phyloP scores from a whole-genome alignment of 2,888 invertebrate genomes.

The Lacanobia wlatinum region DNA sequence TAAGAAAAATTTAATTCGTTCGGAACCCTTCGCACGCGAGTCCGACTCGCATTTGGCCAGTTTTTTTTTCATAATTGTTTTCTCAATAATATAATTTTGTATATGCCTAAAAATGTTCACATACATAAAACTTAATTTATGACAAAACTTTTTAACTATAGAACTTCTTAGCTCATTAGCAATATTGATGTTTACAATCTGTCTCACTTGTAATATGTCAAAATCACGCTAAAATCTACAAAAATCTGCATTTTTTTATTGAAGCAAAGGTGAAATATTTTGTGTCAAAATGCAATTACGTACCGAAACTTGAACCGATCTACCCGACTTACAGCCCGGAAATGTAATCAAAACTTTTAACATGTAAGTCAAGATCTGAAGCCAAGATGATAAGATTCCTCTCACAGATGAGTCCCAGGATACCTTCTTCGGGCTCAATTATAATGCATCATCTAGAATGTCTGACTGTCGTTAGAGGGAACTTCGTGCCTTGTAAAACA shows the following conservation, averaged over 20 bases:
- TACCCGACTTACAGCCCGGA: not conserved
- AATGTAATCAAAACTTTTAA: not conserved
- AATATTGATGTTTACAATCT: not conserved
- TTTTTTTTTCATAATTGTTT: too few relatives aligned
- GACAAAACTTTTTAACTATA: too few relatives aligned
- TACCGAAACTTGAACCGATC: not conserved
- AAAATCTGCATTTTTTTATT: conserved; percentile 2
- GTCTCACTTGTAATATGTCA: conserved; percentile 2
- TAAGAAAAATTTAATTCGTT: too few relatives aligned
- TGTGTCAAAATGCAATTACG: conserved; percentile 7
- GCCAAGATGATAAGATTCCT: conserved; percentile 49
- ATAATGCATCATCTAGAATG: conserved; percentile 33
- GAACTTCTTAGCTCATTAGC: not conserved
- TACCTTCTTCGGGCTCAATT: conserved; percentile 25
- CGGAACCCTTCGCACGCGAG: too few relatives aligned
- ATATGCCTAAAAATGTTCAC: too few relatives aligned
- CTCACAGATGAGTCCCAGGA: conserved; percentile 48
- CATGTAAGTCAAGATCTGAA: not conserved
- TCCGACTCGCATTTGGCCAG: too few relatives aligned
- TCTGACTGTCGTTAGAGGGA: conserved; percentile 33
- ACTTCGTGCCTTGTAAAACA: conserved; percentile 14
- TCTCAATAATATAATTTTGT: too few relatives aligned
- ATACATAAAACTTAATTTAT: too few relatives aligned
- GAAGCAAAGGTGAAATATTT: not conserved
- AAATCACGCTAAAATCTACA: not conserved